phyloP scores from a whole-genome alignment of 2,113 vertebrate species.

The Hassar affinis region DNA sequence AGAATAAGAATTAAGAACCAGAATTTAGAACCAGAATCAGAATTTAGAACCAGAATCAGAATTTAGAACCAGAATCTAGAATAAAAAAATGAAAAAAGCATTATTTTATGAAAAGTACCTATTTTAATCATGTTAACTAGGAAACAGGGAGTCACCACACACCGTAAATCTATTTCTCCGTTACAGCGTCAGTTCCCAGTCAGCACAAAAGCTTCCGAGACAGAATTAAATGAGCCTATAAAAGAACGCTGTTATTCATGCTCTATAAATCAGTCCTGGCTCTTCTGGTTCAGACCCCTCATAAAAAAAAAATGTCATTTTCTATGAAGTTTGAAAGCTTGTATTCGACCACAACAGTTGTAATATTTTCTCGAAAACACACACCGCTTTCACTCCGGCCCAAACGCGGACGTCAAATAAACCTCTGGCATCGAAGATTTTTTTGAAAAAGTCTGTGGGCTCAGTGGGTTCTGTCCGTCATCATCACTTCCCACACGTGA shows the following conservation, averaged over 20 bases:
- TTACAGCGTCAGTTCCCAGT: neutral
- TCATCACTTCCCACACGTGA: neutral
- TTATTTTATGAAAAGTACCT: neutral
- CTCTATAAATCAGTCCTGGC: neutral
- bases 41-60: no score
- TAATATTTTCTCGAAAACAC: neutral
- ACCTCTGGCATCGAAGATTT: neutral
- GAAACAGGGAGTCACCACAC: neutral
- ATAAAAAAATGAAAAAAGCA: no score
- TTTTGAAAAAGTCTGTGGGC: neutral
- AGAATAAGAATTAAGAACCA: no score
- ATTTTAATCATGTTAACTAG: neutral
- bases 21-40: no score
- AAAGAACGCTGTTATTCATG: neutral
- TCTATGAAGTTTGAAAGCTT: neutral
- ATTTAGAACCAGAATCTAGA: no score
- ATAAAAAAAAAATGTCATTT: neutral
- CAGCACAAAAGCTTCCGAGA: neutral
- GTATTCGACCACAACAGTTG: constrained; percentile 4
- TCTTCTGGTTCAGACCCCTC: neutral
- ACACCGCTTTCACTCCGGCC: neutral
- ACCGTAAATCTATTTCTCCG: neutral
- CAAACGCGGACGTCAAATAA: neutral
- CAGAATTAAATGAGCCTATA: neutral
- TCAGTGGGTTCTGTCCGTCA: neutral